Evolutionary conservation across 2,113 vertebrate species (phyloP).

Genomic region (Cottus gobio): DNA sequence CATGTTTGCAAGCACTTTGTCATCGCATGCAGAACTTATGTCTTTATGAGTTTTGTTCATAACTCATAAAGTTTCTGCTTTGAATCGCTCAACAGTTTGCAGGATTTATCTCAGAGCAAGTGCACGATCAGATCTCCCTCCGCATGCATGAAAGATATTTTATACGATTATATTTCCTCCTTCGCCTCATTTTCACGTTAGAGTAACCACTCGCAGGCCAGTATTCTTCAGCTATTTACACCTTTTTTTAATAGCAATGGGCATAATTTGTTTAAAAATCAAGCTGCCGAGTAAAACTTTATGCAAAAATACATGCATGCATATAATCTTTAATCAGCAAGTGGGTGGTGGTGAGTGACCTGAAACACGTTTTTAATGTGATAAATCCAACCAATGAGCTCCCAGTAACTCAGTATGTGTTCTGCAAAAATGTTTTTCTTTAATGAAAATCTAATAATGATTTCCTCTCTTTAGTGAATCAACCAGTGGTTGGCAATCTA

Average conservation of each 20-base stretch:
- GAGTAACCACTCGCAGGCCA: conserved; percentile 23
- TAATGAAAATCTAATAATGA: conserved; percentile 67
- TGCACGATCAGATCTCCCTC: conserved; percentile 13
- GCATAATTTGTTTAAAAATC: background rate
- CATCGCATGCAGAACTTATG: conserved; percentile 19
- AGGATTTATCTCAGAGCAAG: background rate
- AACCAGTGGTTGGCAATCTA: conserved; percentile 88
- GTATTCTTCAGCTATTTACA: background rate
- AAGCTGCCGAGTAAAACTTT: conserved; percentile 5
- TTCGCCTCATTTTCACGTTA: conserved; percentile 31
- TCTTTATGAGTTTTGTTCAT: background rate
- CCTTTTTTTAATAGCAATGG: background rate
- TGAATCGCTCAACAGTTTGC: conserved; percentile 7
- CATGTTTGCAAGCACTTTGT: conserved; percentile 48
- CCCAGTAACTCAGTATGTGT: background rate
- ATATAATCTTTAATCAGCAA: conserved; percentile 34
- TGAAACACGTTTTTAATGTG: conserved; percentile 15
- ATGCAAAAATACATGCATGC: conserved; percentile 47
- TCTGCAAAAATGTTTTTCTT: conserved; percentile 13
- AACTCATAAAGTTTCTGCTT: no score
- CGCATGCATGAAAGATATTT: conserved; percentile 5
- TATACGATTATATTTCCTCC: background rate
- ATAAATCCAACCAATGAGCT: conserved; percentile 7
- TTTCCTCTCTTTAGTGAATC: conserved; percentile 87
- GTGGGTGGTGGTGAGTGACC: conserved; percentile 57